A percentile compares a stretch with the other conserved stretches of the same genome.
Conservation (phyloP, 2,888 invertebrate species). For the Parapristionchus giblindavisi region DNA sequence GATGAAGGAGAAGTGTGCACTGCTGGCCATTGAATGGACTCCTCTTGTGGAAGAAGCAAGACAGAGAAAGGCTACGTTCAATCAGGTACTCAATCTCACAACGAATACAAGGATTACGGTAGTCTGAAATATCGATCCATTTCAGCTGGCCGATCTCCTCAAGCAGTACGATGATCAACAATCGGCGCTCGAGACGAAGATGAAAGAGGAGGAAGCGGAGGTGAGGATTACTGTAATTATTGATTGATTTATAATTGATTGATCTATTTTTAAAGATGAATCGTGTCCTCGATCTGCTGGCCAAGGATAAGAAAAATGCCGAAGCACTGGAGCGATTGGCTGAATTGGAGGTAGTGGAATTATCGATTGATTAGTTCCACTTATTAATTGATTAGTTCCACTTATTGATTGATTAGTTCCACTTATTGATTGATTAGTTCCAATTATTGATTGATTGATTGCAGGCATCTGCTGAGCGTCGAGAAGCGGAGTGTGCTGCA, state of each 20-base stretch:
- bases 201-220: constrained; percentile 50
- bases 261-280: constrained; percentile 5
- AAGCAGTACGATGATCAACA: constrained; percentile 51
- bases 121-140: no score
- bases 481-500: constrained; percentile 53
- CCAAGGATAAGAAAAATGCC: constrained; percentile 15
- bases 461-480: constrained; percentile 46
- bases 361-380: neutral
- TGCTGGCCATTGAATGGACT: constrained; percentile 90
- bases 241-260: neutral
- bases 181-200: constrained; percentile 44
- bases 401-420: neutral
- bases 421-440: neutral
- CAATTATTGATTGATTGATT: neutral
- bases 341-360: constrained; percentile 24
- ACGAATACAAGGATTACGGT: no score
- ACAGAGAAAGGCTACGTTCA: constrained; percentile 73
- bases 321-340: neutral
- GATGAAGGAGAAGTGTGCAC: constrained; percentile 80
- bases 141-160: constrained; percentile 47
- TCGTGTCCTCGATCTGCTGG: constrained; percentile 3
- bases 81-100: no score
- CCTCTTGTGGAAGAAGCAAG: constrained; percentile 86
- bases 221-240: constrained; percentile 33
- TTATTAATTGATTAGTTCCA: neutral